Base-by-base conservation (phyloP, 2,113 vertebrate genomes). In the Barnardius zonarius region DNA sequence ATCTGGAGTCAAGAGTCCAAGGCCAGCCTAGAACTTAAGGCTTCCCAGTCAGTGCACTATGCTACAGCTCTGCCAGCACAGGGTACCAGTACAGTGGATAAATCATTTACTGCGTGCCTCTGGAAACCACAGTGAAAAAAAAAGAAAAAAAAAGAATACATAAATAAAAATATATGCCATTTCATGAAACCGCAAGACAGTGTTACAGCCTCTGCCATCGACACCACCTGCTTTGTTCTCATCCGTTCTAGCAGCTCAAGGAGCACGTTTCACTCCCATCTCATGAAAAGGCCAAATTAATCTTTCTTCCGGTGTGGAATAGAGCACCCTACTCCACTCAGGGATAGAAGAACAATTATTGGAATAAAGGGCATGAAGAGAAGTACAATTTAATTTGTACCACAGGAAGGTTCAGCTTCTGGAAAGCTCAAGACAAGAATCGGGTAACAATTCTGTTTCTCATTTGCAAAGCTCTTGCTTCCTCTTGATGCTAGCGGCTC, bases 21-120 rank as follows among this genome's bases (percentile, higher is more conserved):
- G 88, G 93, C 91, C 93, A 93, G 90, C 85, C 95, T 96, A 93
- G 80, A 86, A 91, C 80, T 95, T 68, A 92, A 74, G 93, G 88
- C 88, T 96, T 96, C 66, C 88, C 91, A 89, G 91, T 91, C 95
- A 94, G 83, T 75, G 80, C 86, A 91, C 83, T 97, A 94, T 19
- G 94, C 90, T 97, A 97, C 90, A 95, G 96, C 66, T 95, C 92
- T 93, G 95, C 74, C 95, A 94, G 90, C 77, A 93, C 83, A 94
- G 57, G 95, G 86, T 41, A 93, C 39, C 88, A 96, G 88, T 72
- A 93, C 69, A 96, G 88, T 84, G 83, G 86, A 67, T 76, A 92
- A 92, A 92, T 81, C 69, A 92, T 85, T 86, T 88, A 95, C 90
- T 85, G 93, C 86, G 89, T 83, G 93, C 59, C 52, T 96, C 96